Evolutionary conservation across 2,797 vertebrate genomes (phyloP), one percentile per base, ranked within the genome.

Genomic region (Eulemur rubriventer): DNA sequence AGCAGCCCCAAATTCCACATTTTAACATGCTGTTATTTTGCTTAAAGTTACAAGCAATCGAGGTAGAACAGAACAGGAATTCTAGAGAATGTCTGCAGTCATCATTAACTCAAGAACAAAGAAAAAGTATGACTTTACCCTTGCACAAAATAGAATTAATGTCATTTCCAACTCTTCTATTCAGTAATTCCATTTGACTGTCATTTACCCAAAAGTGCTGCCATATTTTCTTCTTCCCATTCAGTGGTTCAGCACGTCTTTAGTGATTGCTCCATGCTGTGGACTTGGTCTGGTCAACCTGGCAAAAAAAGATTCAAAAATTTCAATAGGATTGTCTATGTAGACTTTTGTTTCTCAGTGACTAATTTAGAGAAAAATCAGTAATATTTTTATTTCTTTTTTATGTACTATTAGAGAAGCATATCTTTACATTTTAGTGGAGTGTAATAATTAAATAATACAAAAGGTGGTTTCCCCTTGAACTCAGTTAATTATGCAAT

Each of bases 41-140:
- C 59, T 24, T 82, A 24, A 35, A 55, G 20, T 94, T 92, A 92
- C n/a, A 72, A 55, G 28, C 14, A 91, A 46, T 6, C 38, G 41
- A 82, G 28, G 30, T 50, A 73, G 26, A 90, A 86, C 14, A 80
- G 33, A 89, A 41, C 8, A 70, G 3, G 4, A 79, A 79, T 72
- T 61, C 28, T 35, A 78, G 59, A 94, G 30, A 88, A 48, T 48
- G 10, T 38, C 33, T 87, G 67, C 0, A 59, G 41, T 94, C 41
- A 80, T 65, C 57, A 95, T 50, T 83, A 93, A 94, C 41, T 22
- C 4, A 84, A 48, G 22, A 96, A 24, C 22, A 90, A 89, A 89
- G 89, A 2, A 43, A 28, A 93, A 92, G 24, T 26, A 79, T 50
- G 11, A 18, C 43, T 86, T 94, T 92, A 12, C 38, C 20, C 90